Evolutionary conservation across 2,113 vertebrate genomes (phyloP).

Genomic region (Gymnarchus niloticus): DNA sequence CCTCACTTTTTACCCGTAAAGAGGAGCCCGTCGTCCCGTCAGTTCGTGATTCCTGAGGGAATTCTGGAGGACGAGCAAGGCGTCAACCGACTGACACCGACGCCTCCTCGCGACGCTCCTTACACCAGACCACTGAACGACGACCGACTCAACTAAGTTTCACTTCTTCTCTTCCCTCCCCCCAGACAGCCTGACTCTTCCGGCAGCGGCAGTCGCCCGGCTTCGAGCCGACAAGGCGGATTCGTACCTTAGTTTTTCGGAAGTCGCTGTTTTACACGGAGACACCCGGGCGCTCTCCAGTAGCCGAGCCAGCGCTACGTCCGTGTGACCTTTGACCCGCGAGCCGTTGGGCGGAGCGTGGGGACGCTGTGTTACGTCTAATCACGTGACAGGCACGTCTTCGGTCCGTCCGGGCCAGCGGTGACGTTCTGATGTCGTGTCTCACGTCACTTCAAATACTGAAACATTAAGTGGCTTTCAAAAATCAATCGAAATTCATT

Average conservation of each 20-base stretch:
- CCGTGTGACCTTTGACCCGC: slow-evolving; percentile 52
- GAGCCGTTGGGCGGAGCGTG: neutral
- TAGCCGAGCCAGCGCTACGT: slow-evolving; percentile 44
- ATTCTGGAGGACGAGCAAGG: neutral
- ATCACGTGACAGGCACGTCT: neutral
- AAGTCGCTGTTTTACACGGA: slow-evolving; percentile 28
- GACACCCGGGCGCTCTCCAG: slow-evolving; percentile 53
- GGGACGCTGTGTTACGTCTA: slow-evolving; percentile 13
- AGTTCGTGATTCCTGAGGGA: neutral
- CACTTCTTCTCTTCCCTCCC: neutral
- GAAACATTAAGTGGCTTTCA: neutral
- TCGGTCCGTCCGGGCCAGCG: neutral
- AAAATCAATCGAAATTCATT: neutral
- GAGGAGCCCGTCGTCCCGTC: neutral
- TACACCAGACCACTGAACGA: neutral
- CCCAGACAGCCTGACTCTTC: too few relatives aligned
- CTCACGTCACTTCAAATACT: neutral
- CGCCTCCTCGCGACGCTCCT: neutral
- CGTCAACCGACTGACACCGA: slow-evolving; percentile 12
- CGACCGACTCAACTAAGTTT: neutral
- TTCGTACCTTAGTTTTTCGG: slow-evolving; percentile 44
- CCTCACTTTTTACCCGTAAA: too few relatives aligned
- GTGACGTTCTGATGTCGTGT: neutral
- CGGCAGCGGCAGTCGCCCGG: neutral
- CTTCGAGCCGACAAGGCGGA: neutral